A percentile compares a stretch with the other conserved stretches of the same genome.
Evolutionary conservation across 2,113 vertebrate genomes (phyloP).

Genomic region (Corythornis madagascariensis): DNA sequence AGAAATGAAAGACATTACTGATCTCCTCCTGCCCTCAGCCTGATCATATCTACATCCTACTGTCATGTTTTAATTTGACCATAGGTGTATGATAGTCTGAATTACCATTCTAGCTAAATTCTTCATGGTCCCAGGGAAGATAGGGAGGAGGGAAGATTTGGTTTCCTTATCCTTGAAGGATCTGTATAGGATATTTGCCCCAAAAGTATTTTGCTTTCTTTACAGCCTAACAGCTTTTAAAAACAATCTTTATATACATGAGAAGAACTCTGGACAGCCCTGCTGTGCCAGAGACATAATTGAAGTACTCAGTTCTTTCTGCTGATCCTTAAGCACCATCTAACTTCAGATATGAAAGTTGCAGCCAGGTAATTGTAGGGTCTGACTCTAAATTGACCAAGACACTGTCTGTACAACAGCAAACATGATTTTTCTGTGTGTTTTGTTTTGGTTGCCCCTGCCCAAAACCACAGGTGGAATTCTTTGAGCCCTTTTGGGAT

Average conservation of each 20-base stretch:
- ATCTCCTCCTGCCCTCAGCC: not conserved
- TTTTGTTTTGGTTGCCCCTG: not conserved
- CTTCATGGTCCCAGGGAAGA: not conserved
- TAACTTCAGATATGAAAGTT: not conserved
- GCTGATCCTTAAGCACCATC: not conserved
- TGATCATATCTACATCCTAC: not conserved
- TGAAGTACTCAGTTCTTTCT: not conserved
- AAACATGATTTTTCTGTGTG: not conserved
- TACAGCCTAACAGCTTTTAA: not conserved
- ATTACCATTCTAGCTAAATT: not conserved
- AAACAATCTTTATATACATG: not conserved
- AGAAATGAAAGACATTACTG: not conserved
- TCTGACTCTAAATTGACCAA: not conserved
- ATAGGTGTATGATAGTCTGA: not conserved
- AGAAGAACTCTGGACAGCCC: not conserved
- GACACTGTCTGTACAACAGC: not conserved
- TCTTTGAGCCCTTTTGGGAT: conserved; percentile 98
- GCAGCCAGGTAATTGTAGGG: not conserved
- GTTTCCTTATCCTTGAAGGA: not conserved
- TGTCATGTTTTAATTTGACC: not conserved
- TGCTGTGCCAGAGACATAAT: not conserved
- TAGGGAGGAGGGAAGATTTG: not conserved
- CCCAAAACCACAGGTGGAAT: conserved; percentile 81
- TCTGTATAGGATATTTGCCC: not conserved
- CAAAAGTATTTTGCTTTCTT: not conserved